These are phyloP conservation scores for Gastrophysa polygoni DNA, from an alignment of 2,888 invertebrate genomes.

Conservation along the genomic window DNA sequence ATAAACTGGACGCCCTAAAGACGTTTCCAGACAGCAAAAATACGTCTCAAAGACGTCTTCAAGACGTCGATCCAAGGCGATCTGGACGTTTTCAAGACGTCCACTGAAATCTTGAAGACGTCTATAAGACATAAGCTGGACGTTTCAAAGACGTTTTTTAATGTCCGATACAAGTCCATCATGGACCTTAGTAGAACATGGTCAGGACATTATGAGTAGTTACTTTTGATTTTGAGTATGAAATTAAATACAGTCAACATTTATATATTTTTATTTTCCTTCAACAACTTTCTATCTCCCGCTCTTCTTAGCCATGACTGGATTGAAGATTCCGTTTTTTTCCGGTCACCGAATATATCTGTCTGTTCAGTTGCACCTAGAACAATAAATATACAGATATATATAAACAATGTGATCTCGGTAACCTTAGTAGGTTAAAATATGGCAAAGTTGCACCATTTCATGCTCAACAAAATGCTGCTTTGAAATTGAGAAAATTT, in stretches of 20 bases:
- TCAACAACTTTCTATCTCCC: neutral
- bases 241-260: neutral
- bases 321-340: neutral
- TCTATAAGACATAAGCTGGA: neutral
- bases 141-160: neutral
- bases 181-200: neutral
- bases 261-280: neutral
- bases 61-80: neutral
- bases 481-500: too few relatives aligned
- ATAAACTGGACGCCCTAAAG: neutral
- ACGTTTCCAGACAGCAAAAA: neutral
- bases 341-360: neutral
- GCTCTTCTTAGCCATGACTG: neutral
- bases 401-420: too few relatives aligned
- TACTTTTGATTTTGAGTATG: neutral
- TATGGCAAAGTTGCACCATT: too few relatives aligned
- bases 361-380: neutral
- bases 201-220: neutral
- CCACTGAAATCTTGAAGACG: neutral
- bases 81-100: neutral
- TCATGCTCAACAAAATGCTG: too few relatives aligned
- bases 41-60: neutral
- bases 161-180: neutral
- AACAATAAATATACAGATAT: neutral
- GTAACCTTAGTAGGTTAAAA: too few relatives aligned